These are phyloP conservation scores for Pediacus dermestoides DNA, from an alignment of 2,888 invertebrate species.

Conservation along the genomic window DNA sequence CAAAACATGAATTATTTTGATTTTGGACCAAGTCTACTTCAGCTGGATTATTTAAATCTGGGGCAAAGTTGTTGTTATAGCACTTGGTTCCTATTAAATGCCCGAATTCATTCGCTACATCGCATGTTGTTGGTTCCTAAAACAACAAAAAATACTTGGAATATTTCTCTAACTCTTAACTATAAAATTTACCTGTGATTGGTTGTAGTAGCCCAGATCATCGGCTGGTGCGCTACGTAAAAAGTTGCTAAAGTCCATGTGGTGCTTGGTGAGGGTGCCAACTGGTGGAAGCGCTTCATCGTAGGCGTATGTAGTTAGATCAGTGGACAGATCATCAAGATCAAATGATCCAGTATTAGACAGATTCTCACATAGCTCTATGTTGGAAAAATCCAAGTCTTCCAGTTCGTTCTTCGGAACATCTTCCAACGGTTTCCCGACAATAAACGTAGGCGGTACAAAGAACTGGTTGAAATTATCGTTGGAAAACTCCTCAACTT, in stretches of 20 bases:
- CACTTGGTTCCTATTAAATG: slow-evolving; percentile 39
- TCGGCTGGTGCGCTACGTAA: slow-evolving; percentile 34
- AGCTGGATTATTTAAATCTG: slow-evolving; percentile 12
- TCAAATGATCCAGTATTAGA: slow-evolving; percentile 37
- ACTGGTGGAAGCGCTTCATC: slow-evolving; percentile 34
- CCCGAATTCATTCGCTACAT: slow-evolving; percentile 34
- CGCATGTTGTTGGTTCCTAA: neutral
- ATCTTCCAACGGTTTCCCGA: slow-evolving; percentile 4
- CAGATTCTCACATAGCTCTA: slow-evolving; percentile 38
- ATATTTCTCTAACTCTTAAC: slow-evolving; percentile 1
- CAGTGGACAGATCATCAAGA: slow-evolving; percentile 31
- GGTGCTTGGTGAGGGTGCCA: slow-evolving; percentile 37
- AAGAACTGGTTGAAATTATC: slow-evolving; percentile 33
- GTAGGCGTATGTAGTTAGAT: slow-evolving; percentile 27
- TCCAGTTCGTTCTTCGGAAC: slow-evolving; percentile 21
- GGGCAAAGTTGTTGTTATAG: slow-evolving; percentile 32
- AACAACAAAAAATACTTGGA: neutral
- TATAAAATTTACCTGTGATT: slow-evolving; percentile 24
- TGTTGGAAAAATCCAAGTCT: slow-evolving; percentile 24
- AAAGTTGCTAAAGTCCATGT: slow-evolving; percentile 42
- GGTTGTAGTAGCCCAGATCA: slow-evolving; percentile 28
- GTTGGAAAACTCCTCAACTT: slow-evolving; percentile 5
- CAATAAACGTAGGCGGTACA: slow-evolving; percentile 29
- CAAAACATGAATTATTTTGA: neutral
- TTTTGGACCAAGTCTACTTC: slow-evolving; percentile 15